phyloP scores from a whole-genome alignment of 2,797 vertebrate species.

The Enteromius argenteus region DNA sequence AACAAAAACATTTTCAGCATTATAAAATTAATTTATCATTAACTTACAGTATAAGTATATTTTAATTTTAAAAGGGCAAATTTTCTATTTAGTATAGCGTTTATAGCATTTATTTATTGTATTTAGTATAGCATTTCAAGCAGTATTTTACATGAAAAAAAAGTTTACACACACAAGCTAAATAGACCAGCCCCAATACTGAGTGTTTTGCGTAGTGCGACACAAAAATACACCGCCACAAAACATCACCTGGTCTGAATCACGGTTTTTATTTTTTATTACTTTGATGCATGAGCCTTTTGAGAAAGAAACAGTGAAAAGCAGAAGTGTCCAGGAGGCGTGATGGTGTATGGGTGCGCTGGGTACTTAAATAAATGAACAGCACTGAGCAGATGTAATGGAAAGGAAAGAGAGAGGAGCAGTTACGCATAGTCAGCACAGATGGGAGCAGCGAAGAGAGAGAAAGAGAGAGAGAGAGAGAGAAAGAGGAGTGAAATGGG shows the following conservation, averaged over 20 bases:
- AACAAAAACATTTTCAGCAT: too few relatives aligned
- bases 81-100: neutral
- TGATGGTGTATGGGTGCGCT: constrained; percentile 39
- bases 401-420: constrained; percentile 49
- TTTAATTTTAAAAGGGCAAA: neutral
- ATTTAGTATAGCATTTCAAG: neutral
- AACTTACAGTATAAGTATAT: neutral
- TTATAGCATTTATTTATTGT: neutral
- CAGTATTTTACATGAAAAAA: neutral
- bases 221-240: neutral
- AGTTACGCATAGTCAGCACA: constrained; percentile 60
- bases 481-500: neutral
- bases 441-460: constrained; percentile 39
- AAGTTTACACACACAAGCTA: neutral
- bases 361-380: constrained; percentile 53
- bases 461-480: constrained; percentile 8
- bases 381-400: constrained; percentile 59
- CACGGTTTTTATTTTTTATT: constrained; percentile 14
- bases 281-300: constrained; percentile 33
- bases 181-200: neutral
- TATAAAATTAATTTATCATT: neutral
- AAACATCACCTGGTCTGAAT: neutral
- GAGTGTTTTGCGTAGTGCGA: neutral
- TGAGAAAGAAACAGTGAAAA: constrained; percentile 33
- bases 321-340: constrained; percentile 39